phyloP scores from a whole-genome alignment of 2,888 invertebrate genomes.

The Aporophyla lueneburgensis region DNA sequence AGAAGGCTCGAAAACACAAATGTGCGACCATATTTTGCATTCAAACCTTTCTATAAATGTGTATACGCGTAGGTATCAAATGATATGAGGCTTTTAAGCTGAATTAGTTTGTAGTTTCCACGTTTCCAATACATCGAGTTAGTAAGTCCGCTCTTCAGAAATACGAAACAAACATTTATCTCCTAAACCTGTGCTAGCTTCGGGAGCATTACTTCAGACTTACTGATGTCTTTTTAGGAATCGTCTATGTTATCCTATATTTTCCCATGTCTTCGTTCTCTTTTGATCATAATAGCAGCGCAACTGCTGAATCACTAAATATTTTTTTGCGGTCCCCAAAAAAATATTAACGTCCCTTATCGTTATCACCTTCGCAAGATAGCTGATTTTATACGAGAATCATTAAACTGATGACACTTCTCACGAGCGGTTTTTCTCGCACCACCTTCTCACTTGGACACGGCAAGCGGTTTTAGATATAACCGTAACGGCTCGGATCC shows the following conservation, averaged over 20 bases:
- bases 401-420: slow-evolving; percentile 56
- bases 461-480: slow-evolving; percentile 66
- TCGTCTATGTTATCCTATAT: background rate
- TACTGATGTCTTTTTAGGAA: background rate
- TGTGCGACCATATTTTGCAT: background rate
- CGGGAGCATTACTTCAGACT: background rate
- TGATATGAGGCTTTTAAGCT: background rate
- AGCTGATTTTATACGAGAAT: slow-evolving; percentile 49
- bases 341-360: slow-evolving; percentile 37
- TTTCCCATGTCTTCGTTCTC: background rate
- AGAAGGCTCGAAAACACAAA: background rate
- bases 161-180: background rate
- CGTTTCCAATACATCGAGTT: background rate
- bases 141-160: background rate
- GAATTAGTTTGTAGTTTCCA: background rate
- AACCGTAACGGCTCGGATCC: slow-evolving; percentile 69
- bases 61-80: background rate
- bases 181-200: background rate
- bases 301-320: background rate
- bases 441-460: slow-evolving; percentile 56
- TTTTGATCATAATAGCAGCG: too few species aligned
- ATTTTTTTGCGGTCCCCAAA: slow-evolving; percentile 23
- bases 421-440: slow-evolving; percentile 44
- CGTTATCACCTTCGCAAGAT: slow-evolving; percentile 44
- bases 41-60: too few species aligned